phyloP scores from a whole-genome alignment of 2,113 vertebrate genomes.

The Proterorhinus semilunaris region DNA sequence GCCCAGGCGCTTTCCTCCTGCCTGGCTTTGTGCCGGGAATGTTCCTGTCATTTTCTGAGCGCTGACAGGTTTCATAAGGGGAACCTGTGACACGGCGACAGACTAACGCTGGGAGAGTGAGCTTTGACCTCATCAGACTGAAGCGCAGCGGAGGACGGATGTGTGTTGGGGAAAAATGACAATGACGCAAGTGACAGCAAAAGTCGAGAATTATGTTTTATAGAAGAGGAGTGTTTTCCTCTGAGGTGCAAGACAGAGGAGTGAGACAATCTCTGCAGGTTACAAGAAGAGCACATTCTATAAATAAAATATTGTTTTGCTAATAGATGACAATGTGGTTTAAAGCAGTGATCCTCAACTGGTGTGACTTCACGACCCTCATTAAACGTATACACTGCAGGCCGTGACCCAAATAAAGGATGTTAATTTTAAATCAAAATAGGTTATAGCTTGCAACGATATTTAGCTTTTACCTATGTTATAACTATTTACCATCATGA shows the following conservation, averaged over 20 bases:
- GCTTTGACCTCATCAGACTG: not conserved
- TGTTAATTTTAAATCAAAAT: no score
- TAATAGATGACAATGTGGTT: not conserved
- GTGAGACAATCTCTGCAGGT: not conserved
- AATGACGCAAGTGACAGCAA: not conserved
- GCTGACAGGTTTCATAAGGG: slow-evolving; percentile 1
- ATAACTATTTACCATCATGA: no score
- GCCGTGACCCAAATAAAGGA: no score
- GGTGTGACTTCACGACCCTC: no score
- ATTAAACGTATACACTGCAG: no score
- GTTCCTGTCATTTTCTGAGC: not conserved
- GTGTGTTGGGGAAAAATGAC: not conserved
- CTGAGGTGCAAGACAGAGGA: not conserved
- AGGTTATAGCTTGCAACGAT: no score
- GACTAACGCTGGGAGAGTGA: not conserved
- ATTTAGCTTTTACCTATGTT: no score
- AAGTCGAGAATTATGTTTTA: not conserved
- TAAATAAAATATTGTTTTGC: no score
- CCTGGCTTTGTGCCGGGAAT: not conserved
- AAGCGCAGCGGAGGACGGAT: not conserved
- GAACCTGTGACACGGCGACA: not conserved
- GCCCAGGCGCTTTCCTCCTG: no score
- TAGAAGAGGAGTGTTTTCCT: not conserved
- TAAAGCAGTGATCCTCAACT: no score
- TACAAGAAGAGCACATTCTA: not conserved